phyloP scores from a whole-genome alignment of 1,140 invertebrate genomes.

The Marisa cornuarietis region DNA sequence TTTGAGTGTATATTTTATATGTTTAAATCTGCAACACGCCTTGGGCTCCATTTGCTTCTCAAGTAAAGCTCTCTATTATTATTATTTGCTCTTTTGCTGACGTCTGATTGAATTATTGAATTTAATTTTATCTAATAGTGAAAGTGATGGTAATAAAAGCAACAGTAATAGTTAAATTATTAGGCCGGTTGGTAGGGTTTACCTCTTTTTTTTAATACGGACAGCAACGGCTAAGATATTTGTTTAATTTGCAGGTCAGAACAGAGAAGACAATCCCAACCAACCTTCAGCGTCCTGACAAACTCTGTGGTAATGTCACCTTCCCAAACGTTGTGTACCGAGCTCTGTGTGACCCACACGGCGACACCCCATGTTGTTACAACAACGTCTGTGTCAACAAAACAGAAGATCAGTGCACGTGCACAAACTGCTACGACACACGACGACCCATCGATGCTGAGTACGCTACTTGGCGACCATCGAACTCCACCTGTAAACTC shows the following conservation, averaged over 20 bases:
- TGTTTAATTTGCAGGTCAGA: not conserved
- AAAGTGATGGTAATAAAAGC: no score
- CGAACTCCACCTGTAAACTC: not conserved
- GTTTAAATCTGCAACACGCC: no score
- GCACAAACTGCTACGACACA: slow-evolving; percentile 13
- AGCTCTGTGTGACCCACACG: slow-evolving; percentile 8
- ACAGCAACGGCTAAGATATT: not conserved
- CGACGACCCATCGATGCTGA: slow-evolving; percentile 19
- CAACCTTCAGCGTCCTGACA: slow-evolving; percentile 15
- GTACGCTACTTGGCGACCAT: not conserved
- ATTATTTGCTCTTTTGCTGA: no score
- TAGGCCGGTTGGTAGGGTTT: no score
- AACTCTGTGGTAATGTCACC: slow-evolving; percentile 21
- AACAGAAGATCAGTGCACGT: slow-evolving; percentile 2
- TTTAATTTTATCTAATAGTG: no score
- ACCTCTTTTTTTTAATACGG: no score
- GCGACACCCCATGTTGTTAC: slow-evolving; percentile 15
- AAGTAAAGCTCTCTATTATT: no score
- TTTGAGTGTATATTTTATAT: no score
- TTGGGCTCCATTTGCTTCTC: no score
- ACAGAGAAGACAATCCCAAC: not conserved
- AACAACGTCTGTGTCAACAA: slow-evolving; percentile 10
- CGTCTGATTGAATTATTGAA: no score
- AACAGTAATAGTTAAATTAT: no score
- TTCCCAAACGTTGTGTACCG: not conserved